Evolutionary conservation across 2,113 vertebrate species (phyloP).

Genomic region (Brienomyrus brachyistius): DNA sequence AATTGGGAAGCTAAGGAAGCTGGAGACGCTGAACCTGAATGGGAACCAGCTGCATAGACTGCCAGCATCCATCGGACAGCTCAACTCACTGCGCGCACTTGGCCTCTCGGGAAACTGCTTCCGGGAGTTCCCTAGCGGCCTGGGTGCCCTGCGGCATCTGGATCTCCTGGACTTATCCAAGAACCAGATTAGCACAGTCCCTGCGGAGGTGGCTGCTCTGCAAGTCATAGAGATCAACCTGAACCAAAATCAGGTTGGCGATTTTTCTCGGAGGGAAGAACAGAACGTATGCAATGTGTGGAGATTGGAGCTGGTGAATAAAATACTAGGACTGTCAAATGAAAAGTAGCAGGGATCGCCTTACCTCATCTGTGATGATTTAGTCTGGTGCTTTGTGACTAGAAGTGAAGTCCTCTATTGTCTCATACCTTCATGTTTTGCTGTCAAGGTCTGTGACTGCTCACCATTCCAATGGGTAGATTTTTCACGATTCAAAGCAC

Average conservation of each 20-base stretch:
- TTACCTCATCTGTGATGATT: neutral
- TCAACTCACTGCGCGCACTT: constrained; percentile 78
- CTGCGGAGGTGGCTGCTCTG: constrained; percentile 71
- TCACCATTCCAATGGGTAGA: neutral
- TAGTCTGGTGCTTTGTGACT: neutral
- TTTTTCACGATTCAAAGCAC: neutral
- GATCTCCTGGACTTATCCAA: constrained; percentile 89
- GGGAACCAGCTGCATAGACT: constrained; percentile 77
- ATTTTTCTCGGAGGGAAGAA: neutral
- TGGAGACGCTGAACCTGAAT: constrained; percentile 81
- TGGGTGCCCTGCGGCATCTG: constrained; percentile 76
- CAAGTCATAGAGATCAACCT: constrained; percentile 94
- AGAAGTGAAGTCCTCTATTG: neutral
- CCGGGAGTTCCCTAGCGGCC: constrained; percentile 70
- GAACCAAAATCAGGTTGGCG: constrained; percentile 91
- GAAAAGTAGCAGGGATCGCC: neutral
- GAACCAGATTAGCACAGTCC: constrained; percentile 82
- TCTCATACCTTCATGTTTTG: neutral
- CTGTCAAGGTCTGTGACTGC: neutral
- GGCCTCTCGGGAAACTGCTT: constrained; percentile 82
- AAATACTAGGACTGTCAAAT: neutral
- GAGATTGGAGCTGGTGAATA: neutral
- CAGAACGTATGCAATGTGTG: neutral
- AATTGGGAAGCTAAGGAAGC: constrained; percentile 84
- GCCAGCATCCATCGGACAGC: constrained; percentile 70